These are phyloP conservation scores for Chirona hameri DNA, from an alignment of 2,888 invertebrate species.

Conservation along the genomic window DNA sequence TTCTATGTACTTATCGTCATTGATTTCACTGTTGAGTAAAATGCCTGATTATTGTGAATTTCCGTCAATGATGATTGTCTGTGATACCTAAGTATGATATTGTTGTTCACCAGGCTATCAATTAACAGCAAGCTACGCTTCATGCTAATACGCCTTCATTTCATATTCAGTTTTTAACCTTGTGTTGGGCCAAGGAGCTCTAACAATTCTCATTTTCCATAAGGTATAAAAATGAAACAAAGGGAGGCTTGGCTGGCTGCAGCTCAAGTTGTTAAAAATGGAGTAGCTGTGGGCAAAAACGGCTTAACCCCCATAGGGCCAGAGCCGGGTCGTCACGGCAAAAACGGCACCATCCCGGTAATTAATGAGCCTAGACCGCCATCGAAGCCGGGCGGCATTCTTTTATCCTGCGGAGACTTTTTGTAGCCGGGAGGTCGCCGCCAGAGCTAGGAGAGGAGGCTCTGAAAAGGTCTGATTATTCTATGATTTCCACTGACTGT, in stretches of 20 bases:
- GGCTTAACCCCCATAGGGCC: neutral
- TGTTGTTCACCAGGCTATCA: too few species aligned
- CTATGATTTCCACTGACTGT: neutral
- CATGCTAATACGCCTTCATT: neutral
- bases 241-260: neutral
- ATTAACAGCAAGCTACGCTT: too few species aligned
- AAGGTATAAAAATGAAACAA: neutral
- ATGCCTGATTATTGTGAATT: too few species aligned
- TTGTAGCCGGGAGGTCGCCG: neutral
- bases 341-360: neutral
- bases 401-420: neutral
- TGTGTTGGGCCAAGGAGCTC: neutral
- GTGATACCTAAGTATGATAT: too few species aligned
- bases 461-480: neutral
- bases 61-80: too few species aligned
- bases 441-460: neutral
- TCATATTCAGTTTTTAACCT: neutral
- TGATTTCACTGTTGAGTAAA: too few species aligned
- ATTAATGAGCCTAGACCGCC: slow-evolving; percentile 13
- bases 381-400: neutral
- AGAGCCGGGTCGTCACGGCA: neutral
- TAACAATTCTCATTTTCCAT: neutral
- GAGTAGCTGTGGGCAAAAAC: neutral
- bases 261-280: neutral
- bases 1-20: too few species aligned